Conservation (phyloP, 2,797 vertebrate species). For the Megaceryle alcyon region DNA sequence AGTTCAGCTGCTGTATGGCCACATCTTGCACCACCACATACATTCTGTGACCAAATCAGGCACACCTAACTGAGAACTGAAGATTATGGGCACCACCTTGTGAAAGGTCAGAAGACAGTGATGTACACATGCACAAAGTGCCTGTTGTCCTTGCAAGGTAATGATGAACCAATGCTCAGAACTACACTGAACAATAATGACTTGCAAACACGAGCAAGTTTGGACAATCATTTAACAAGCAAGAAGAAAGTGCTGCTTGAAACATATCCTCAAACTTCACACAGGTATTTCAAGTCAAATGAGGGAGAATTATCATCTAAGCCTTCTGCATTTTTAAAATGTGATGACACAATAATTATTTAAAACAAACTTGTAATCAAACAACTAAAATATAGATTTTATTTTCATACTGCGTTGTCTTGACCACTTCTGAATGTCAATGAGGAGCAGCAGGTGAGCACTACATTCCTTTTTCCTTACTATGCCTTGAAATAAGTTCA, state of each 20-base stretch:
- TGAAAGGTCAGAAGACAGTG: neutral
- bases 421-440: neutral
- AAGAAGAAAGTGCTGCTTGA: neutral
- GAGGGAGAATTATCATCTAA: neutral
- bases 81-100: neutral
- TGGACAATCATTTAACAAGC: neutral
- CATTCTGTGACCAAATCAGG: neutral
- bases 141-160: neutral
- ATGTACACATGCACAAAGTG: fast-evolving
- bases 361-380: neutral
- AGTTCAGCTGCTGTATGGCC: neutral
- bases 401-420: neutral
- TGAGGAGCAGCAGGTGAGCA: neutral
- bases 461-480: neutral
- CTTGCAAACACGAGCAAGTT: neutral
- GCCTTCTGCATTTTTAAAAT: neutral
- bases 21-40: fast-evolving
- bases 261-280: neutral
- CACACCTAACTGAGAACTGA: fast-evolving
- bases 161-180: neutral
- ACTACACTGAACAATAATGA: neutral
- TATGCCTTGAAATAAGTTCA: neutral
- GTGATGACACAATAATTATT: neutral
- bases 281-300: neutral
- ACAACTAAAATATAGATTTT: neutral